A percentile compares a stretch with the other conserved stretches of the same genome.
phyloP scores from a whole-genome alignment of 92 coral and sea anemone species.

The Muricea muricata region DNA sequence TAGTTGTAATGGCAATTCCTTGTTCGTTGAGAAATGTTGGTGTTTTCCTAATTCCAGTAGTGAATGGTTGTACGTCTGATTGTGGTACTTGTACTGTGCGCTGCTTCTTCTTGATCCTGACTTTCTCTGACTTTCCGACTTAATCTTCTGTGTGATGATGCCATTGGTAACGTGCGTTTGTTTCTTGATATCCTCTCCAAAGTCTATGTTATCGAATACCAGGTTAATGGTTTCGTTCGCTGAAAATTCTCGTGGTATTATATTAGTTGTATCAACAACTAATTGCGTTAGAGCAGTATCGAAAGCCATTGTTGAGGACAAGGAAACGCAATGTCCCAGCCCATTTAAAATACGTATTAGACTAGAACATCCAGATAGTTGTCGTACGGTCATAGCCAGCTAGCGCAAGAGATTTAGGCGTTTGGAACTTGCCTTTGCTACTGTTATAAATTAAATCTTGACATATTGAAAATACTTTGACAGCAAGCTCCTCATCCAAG shows the following conservation, averaged over 20 bases:
- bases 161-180: conserved; percentile 13
- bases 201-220: conserved; percentile 4
- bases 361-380: not conserved
- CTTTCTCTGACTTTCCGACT: not conserved
- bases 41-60: too few relatives aligned
- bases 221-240: conserved; percentile 5
- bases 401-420: conserved; percentile 23
- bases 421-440: not conserved
- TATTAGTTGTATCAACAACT: not conserved
- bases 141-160: not conserved
- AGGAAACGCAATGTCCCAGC: not conserved
- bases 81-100: too few relatives aligned
- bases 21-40: too few relatives aligned
- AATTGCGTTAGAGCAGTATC: conserved; percentile 15
- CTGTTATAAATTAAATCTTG: conserved; percentile 8
- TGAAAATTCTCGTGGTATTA: conserved; percentile 13
- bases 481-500: not conserved
- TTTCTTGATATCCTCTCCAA: conserved; percentile 13
- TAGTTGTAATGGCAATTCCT: too few relatives aligned
- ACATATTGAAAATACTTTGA: not conserved
- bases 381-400: not conserved
- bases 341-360: conserved; percentile 9
- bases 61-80: too few relatives aligned
- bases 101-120: too few relatives aligned
- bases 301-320: not conserved